Conservation (phyloP, 2,113 vertebrate genomes). For the Shinisaurus crocodilurus region DNA sequence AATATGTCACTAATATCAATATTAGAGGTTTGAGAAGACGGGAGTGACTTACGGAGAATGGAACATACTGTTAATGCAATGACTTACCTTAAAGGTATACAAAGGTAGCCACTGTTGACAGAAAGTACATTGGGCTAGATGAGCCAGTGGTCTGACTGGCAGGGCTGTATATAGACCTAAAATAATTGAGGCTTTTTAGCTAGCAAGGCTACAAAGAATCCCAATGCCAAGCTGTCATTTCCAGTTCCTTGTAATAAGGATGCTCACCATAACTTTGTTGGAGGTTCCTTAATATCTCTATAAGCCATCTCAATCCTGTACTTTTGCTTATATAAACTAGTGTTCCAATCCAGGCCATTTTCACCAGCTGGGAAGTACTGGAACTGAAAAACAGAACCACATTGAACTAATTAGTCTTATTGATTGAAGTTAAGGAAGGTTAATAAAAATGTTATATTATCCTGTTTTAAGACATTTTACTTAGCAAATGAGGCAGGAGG, state of each 20-base stretch:
- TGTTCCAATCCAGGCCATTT: slow-evolving; percentile 11
- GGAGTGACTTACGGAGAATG: background rate
- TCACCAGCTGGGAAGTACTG: slow-evolving; percentile 33
- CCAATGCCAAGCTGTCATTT: background rate
- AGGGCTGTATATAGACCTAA: background rate
- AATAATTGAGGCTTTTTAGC: background rate
- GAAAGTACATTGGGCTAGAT: background rate
- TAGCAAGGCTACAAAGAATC: background rate
- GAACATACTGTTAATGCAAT: background rate
- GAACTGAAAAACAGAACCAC: slow-evolving; percentile 10
- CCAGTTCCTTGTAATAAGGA: background rate
- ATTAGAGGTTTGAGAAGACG: background rate
- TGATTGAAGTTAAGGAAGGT: slow-evolving; percentile 28
- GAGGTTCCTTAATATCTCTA: background rate
- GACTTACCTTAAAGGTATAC: background rate
- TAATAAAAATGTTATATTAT: slow-evolving; percentile 45
- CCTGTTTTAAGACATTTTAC: slow-evolving; percentile 34
- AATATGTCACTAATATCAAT: background rate
- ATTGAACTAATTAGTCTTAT: slow-evolving; percentile 48
- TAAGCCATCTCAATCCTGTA: slow-evolving; percentile 13
- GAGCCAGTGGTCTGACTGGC: background rate
- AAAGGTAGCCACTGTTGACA: background rate
- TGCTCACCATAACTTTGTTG: background rate
- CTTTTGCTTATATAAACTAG: slow-evolving; percentile 32
- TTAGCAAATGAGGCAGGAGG: slow-evolving; percentile 44